Evolutionary conservation across 2,797 vertebrate genomes (phyloP).

Genomic region (Pangasius macronema): DNA sequence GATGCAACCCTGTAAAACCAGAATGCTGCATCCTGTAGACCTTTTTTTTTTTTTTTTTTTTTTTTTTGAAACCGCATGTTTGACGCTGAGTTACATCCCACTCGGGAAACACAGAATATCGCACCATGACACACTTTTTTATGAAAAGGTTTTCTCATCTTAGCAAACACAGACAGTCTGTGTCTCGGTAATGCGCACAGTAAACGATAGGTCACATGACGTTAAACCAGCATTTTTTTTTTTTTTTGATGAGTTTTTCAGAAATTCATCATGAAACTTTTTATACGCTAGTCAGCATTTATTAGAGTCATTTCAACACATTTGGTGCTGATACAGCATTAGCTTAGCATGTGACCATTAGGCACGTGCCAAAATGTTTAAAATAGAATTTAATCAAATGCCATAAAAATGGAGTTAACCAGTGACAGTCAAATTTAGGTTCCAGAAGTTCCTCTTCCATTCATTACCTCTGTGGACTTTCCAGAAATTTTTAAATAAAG

Average conservation of each 20-base stretch:
- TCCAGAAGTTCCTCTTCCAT: background rate
- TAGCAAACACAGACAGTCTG: background rate
- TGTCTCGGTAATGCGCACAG: background rate
- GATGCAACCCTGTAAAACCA: conserved; percentile 32
- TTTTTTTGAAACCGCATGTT: background rate
- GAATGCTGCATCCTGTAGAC: background rate
- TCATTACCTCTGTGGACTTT: background rate
- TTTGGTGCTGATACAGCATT: conserved; percentile 12
- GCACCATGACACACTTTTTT: background rate
- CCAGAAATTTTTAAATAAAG: background rate
- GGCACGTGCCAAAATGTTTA: background rate
- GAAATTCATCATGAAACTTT: background rate
- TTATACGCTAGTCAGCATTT: background rate
- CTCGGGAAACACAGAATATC: conserved; percentile 7
- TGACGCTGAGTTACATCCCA: background rate
- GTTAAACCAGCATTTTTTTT: background rate
- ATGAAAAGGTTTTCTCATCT: background rate
- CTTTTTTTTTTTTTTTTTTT: conserved; percentile 9
- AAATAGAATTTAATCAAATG: no score
- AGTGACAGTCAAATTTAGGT: background rate
- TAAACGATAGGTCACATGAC: background rate
- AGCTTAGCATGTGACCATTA: background rate
- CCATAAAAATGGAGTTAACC: background rate
- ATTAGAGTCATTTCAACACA: background rate
- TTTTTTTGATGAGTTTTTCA: background rate